These are phyloP conservation scores for Periophthalmus magnuspinnatus DNA, from an alignment of 2,797 vertebrate species.

Conservation along the genomic window DNA sequence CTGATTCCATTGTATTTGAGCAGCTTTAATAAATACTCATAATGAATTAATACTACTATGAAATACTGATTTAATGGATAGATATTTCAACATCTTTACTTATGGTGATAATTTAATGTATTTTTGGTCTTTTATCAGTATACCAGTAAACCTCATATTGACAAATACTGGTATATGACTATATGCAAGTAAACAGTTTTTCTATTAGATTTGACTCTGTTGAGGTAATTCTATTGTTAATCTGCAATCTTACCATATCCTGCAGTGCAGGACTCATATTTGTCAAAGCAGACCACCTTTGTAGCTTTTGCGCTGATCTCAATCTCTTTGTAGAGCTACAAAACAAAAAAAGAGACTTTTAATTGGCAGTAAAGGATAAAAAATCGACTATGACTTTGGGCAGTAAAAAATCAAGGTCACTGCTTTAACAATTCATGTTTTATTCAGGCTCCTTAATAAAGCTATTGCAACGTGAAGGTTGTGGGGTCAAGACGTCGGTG, in stretches of 20 bases:
- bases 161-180: too few relatives aligned
- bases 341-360: constrained; percentile 33
- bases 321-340: constrained; percentile 95
- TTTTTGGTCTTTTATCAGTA: too few relatives aligned
- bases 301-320: constrained; percentile 90
- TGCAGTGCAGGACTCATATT: constrained; percentile 79
- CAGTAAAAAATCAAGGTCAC: constrained; percentile 39
- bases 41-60: too few relatives aligned
- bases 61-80: too few relatives aligned
- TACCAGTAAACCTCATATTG: too few relatives aligned
- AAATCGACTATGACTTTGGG: constrained; percentile 6
- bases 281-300: constrained; percentile 86
- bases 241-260: constrained; percentile 85
- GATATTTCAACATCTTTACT: too few relatives aligned
- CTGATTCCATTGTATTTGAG: too few relatives aligned
- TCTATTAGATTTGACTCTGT: neutral
- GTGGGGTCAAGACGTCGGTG: constrained; percentile 47
- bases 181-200: too few relatives aligned
- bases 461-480: constrained; percentile 43
- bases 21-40: too few relatives aligned
- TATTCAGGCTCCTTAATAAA: constrained; percentile 54
- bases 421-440: constrained; percentile 53
- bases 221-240: constrained; percentile 1
- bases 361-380: constrained; percentile 25
- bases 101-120: too few relatives aligned